Evolutionary conservation across 2,797 vertebrate genomes (phyloP), one percentile per base, ranked within the genome.

Genomic region (Morus bassanus): DNA sequence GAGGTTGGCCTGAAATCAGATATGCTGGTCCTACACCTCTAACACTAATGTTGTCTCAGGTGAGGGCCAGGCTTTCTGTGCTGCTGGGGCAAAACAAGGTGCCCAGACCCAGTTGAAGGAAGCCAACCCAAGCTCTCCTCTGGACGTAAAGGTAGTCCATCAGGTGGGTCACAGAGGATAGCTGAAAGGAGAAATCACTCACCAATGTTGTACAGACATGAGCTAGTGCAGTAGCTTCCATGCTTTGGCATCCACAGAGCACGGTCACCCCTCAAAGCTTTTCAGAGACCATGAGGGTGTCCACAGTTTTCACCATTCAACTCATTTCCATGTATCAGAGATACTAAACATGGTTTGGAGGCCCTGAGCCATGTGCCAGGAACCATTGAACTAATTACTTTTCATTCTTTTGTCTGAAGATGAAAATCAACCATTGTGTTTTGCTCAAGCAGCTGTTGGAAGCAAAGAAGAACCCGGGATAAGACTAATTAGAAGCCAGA

Each of bases 1-100:
- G 3, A 57, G 9, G 21, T 23, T 87, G 77, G 18, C n/a, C 54
- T 63, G 22, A 72, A 59, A 45, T 27, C 0, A 0, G 22, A 24
- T 19, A 10, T 30, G 28, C 33, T 84, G 31, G 59, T 45, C 35
- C 51, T 48, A 15, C 4, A 23, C 9, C 41, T 85, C 77, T 73
- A 54, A 53, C 33, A 41, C 10, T 33, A 70, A 67, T 0, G 1
- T 12, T 4, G 0, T 11, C 54, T 18, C 64, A 50, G 33, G 25
- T 39, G 31, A 86, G 35, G 28, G 41, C 6, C n/a, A 70, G n/a
- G n/a, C n/a, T 68, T 81, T 65, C 67, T 51, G 35, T 39, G 46
- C 18, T 77, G 43, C 64, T 69, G 37, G n/a, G 53, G 35, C 23
- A 76, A 57, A 69, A 35, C 43, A 89, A 88, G 35, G 7, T 30